Percentiles rank a stretch among this genome's conserved stretches.
These are phyloP conservation scores for Apodemia mormo DNA, from an alignment of 2,888 invertebrate genomes.

Conservation along the genomic window DNA sequence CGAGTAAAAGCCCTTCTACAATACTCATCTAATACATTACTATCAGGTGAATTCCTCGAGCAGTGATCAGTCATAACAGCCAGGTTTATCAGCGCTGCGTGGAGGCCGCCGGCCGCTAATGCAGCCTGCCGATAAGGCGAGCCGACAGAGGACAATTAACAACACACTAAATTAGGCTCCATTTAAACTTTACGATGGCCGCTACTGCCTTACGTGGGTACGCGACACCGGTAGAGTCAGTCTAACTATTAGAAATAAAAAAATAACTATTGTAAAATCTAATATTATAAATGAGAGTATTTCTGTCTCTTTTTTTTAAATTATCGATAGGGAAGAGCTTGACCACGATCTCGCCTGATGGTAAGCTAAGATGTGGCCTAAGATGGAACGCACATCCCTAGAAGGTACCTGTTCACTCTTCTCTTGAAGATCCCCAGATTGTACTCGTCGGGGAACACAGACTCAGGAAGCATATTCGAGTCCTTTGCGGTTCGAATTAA, in stretches of 20 bases:
- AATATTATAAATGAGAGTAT: too few relatives aligned
- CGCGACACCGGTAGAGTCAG: conserved; percentile 34
- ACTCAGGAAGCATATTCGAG: too few relatives aligned
- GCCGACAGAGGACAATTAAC: conserved; percentile 77
- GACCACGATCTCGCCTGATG: too few relatives aligned
- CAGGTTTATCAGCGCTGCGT: conserved; percentile 46
- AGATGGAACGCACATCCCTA: too few relatives aligned
- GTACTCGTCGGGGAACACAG: too few relatives aligned
- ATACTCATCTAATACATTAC: conserved; percentile 22
- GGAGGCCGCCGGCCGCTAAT: conserved; percentile 61
- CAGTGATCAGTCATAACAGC: conserved; percentile 63
- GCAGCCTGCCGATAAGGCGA: conserved; percentile 63
- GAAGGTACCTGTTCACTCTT: too few relatives aligned
- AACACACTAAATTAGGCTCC: conserved; percentile 78
- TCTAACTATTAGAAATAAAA: neutral
- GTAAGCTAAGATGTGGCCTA: too few relatives aligned
- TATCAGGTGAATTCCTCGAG: conserved; percentile 24
- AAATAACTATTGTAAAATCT: neutral
- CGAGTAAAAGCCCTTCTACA: neutral
- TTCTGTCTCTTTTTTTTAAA: too few relatives aligned
- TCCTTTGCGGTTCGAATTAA: too few relatives aligned
- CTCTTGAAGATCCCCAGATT: too few relatives aligned
- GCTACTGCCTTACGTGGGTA: conserved; percentile 79
- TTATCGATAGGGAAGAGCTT: too few relatives aligned
- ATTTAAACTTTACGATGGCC: conserved; percentile 78